Evolutionary conservation across 53 echinoderm and acorn worm species (phyloP), one percentile per base, ranked within the genome.

Genomic region (Glandiceps talaboti): DNA sequence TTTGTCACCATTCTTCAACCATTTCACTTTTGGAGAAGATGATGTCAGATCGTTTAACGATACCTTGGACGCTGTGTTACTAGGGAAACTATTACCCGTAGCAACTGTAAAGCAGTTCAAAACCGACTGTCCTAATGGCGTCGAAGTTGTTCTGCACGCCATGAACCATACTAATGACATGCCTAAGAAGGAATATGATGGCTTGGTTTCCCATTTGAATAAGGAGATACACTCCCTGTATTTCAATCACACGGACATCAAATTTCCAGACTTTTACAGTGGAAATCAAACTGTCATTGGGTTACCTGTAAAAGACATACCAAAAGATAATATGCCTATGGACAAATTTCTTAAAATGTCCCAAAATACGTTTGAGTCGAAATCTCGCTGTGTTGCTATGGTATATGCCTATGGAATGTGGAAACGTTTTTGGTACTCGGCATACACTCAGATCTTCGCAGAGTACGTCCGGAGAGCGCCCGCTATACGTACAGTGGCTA

Each of bases 1-100:
- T 33, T 27, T 83, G 30, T 76, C 83, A 73, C 85, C 88, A 27
- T 91, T 91, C 64, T 91, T 82, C 80, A 85, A 91, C 73, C 91
- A 91, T 28, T 45, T 45, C 64, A 45, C 64, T 20, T 20, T 45
- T 45, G 64, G 6, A 6, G 64, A 6, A 12, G 64, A 45, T 20
- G 64, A 45, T 20, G 6, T 45, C 64, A 20, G 64, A 45, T 20
- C 64, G 6, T 45, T 45, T 20, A 45, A 85, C 29, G 91, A 91
- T 64, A 85, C 88, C 31, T 32, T 88, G 6, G 88, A 85, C 79
- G 29, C 81, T 20, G 31, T 73, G 1, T 33, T 32, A 14, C 74
- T 91, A 26, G 27, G 77, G 29, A 27, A 83, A 31, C 33, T 91
- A 0, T 72, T 86, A 20, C 78, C 86, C 1, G 72, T 84, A n/a